Base-by-base conservation (phyloP, 2,113 vertebrate species). In the Rhinolophus ferrumequinum region DNA sequence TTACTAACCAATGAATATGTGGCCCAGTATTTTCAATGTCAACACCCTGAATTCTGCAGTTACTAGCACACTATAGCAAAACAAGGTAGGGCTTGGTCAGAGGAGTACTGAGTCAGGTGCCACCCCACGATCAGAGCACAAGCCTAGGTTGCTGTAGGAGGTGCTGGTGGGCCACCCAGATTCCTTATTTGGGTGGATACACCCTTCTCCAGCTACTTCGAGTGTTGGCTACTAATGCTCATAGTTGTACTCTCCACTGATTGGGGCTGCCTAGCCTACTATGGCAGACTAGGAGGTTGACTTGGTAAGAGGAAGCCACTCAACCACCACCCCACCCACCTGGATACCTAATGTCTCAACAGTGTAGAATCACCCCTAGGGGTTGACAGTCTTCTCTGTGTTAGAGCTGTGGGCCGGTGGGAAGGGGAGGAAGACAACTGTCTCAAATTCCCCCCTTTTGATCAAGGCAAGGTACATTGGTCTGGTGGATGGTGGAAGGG, bases 331-430 rank as follows among this genome's bases (percentile, higher is more conserved):
- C 33, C 30, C 8, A 64, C 22, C 19, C 77, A n/a, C 22, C 6
- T 0, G 35, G 24, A 11, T 28, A 24, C 4, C 44, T 11, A 44
- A 9, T n/a, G 33, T 3, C 64, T 82, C 30, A 66, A 16, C 30
- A 54, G 11, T 44, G 5, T 47, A 4, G 0, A 82, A 18, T 66
- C 38, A 24, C 1, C 18, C 13, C 24, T 7, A 0, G 0, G 16
- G 3, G 10, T 41, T 75, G 62, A 14, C 50, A 4, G 1, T 94
- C 12, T 72, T 90, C 33, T n/a, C 35, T 22, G 62, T 8, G 0
- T 30, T 58, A 24, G 35, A 89, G 6, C 3, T 84, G 30, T 67
- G 50, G 19, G 1, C 7, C 50, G n/a, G n/a, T 64, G 50, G 33
- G 41, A 77, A 60, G 19, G 14, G 16, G 1, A 58, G 41, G 18